Conservation (phyloP, 2,797 vertebrate species). For the Acanthiza pusilla region DNA sequence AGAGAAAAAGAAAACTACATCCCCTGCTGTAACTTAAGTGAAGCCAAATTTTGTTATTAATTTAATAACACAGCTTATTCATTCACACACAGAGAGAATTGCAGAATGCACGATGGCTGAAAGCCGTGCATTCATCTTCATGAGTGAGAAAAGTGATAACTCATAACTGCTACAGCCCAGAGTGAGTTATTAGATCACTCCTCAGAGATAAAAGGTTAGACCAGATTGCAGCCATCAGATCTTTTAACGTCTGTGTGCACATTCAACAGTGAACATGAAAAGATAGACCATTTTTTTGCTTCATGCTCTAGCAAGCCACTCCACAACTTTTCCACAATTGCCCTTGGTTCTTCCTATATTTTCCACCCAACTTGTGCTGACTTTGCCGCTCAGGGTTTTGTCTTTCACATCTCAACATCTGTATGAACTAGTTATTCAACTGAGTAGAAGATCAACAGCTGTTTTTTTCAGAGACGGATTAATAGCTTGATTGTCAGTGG, state of each 20-base stretch:
- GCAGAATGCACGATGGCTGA: neutral
- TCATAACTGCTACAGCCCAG: neutral
- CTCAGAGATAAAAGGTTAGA: conserved; percentile 58
- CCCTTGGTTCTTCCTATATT: neutral
- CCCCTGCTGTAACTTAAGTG: neutral
- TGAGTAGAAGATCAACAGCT: conserved; percentile 38
- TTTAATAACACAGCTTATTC: conserved; percentile 21
- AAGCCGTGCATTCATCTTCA: conserved; percentile 23
- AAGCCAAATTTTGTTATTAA: conserved; percentile 26
- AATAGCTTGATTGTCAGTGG: neutral
- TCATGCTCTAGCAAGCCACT: neutral
- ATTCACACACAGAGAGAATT: neutral
- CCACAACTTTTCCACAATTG: neutral
- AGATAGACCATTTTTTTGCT: neutral
- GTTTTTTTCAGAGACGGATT: neutral
- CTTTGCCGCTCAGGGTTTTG: neutral
- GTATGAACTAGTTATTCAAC: conserved; percentile 14
- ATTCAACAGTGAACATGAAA: neutral
- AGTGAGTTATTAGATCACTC: conserved; percentile 56
- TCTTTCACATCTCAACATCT: neutral
- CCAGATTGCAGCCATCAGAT: conserved; percentile 32
- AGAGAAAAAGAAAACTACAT: conserved; percentile 34
- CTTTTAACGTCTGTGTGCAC: conserved; percentile 7
- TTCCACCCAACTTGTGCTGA: neutral
- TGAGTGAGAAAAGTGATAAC: conserved; percentile 17